Conservation (phyloP, 2,888 invertebrate species). For the Rutpela maculata region DNA sequence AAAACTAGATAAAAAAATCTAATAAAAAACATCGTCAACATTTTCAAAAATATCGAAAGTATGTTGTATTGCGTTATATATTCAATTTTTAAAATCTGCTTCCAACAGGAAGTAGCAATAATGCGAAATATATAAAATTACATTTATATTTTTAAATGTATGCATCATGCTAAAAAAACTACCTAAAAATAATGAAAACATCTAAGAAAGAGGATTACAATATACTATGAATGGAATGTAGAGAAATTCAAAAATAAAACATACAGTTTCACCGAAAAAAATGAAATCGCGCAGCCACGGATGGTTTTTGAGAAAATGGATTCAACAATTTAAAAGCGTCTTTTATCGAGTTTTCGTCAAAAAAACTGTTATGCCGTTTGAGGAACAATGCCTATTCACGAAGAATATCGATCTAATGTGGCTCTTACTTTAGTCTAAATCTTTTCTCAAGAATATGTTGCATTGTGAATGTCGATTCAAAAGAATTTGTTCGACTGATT, state of each 20-base stretch:
- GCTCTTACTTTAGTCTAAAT: not conserved
- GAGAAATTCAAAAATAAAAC: slow-evolving; percentile 44
- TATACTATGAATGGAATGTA: slow-evolving; percentile 54
- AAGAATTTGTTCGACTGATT: not conserved
- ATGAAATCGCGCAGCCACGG: slow-evolving; percentile 49
- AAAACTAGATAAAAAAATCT: slow-evolving; percentile 36
- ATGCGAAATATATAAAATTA: slow-evolving; percentile 61
- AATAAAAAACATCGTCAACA: slow-evolving; percentile 30
- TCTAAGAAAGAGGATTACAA: slow-evolving; percentile 50
- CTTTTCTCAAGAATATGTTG: not conserved
- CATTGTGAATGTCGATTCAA: not conserved
- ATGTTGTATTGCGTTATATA: slow-evolving; percentile 47
- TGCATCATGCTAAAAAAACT: slow-evolving; percentile 34
- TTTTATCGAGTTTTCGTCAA: slow-evolving; percentile 36
- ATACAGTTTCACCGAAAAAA: slow-evolving; percentile 27
- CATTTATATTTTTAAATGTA: slow-evolving; percentile 24
- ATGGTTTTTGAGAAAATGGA: slow-evolving; percentile 44
- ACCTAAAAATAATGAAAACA: slow-evolving; percentile 38
- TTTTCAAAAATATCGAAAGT: slow-evolving; percentile 23
- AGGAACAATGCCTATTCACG: slow-evolving; percentile 63
- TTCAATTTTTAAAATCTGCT: slow-evolving; percentile 47
- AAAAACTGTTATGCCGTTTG: slow-evolving; percentile 52
- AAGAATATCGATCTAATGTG: not conserved
- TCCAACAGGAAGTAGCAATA: slow-evolving; percentile 62
- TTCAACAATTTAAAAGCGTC: slow-evolving; percentile 14